Conservation (phyloP, 2,888 invertebrate species). For the Eulithis prunata region DNA sequence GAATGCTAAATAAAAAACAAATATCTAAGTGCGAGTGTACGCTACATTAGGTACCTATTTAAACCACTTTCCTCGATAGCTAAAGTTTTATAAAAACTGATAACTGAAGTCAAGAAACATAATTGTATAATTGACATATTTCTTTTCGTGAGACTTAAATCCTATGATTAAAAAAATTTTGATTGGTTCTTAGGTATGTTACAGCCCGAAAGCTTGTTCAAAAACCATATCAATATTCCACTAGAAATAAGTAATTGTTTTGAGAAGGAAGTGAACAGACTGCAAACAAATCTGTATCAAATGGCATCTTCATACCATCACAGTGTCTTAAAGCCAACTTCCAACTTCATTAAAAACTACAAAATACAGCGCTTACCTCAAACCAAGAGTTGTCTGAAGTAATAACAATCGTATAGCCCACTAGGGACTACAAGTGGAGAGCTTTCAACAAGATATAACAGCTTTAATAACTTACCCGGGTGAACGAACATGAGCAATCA, state of each 20-base stretch:
- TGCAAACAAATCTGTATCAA: not conserved
- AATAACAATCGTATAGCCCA: slow-evolving; percentile 32
- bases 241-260: too few relatives aligned
- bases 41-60: too few relatives aligned
- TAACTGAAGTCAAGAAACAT: not conserved
- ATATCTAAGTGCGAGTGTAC: not conserved
- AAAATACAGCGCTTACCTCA: slow-evolving; percentile 14
- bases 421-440: slow-evolving; percentile 32
- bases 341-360: slow-evolving; percentile 21
- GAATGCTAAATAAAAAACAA: not conserved
- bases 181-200: too few relatives aligned
- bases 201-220: too few relatives aligned
- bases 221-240: too few relatives aligned
- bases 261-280: too few relatives aligned
- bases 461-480: slow-evolving; percentile 28
- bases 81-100: not conserved
- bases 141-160: too few relatives aligned
- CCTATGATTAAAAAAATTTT: too few relatives aligned
- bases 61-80: not conserved
- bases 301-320: slow-evolving; percentile 1
- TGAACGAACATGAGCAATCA: slow-evolving; percentile 7
- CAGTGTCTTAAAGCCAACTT: slow-evolving; percentile 8
- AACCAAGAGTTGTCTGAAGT: slow-evolving; percentile 20
- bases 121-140: too few relatives aligned
- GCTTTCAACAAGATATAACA: slow-evolving; percentile 27